Evolutionary conservation across 1,140 invertebrate genomes (phyloP).

Genomic region (Plectus sambesii): DNA sequence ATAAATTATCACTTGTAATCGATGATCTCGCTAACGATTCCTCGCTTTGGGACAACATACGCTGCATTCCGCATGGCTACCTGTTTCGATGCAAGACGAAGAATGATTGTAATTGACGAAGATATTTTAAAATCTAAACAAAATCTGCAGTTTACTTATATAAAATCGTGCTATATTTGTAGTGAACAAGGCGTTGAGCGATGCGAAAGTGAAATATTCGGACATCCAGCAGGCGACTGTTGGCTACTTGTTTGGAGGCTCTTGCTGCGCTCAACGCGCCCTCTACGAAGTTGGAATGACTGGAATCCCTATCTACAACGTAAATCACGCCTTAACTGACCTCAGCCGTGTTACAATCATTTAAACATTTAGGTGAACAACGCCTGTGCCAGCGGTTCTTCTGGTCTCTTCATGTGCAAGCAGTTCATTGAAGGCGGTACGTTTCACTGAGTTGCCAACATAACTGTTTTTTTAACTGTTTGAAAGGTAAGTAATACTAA

Average conservation of each 20-base stretch:
- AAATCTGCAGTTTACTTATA: neutral
- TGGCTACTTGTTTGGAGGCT: conserved; percentile 92
- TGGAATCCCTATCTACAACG: conserved; percentile 93
- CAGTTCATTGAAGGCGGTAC: conserved; percentile 70
- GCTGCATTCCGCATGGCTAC: too few species aligned
- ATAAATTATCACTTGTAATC: too few species aligned
- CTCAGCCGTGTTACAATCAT: too few species aligned
- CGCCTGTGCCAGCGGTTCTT: conserved; percentile 90
- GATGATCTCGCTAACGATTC: too few species aligned
- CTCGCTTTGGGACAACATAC: too few species aligned
- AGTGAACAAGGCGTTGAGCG: conserved; percentile 71
- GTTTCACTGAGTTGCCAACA: too few species aligned
- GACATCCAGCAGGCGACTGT: conserved; percentile 75
- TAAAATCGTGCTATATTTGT: conserved; percentile 12
- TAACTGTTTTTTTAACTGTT: conserved; percentile 3
- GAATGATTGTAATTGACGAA: too few species aligned
- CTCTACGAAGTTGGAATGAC: conserved; percentile 88
- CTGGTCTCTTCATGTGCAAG: conserved; percentile 75
- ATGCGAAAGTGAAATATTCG: conserved; percentile 68
- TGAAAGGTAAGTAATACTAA: conserved; percentile 2
- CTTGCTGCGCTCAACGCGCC: conserved; percentile 83
- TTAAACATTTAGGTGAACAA: conserved; percentile 64
- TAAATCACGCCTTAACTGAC: conserved; percentile 35
- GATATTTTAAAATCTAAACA: too few species aligned
- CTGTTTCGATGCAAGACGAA: too few species aligned